Evolutionary conservation across 2,888 invertebrate genomes (phyloP).

Genomic region (Ceramica pisi): DNA sequence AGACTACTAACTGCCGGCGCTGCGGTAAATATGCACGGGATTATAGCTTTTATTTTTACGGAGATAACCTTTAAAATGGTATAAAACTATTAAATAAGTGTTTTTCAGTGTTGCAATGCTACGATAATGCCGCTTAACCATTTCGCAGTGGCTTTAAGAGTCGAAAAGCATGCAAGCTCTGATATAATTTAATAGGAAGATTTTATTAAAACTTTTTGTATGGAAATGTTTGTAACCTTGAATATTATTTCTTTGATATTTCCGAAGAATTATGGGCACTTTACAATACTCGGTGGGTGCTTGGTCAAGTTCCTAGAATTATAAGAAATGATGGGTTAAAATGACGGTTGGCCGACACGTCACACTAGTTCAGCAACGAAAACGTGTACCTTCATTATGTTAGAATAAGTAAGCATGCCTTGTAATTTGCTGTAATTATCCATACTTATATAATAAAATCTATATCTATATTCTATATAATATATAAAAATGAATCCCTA

Average conservation of each 20-base stretch:
- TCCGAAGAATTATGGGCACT: conserved; percentile 4
- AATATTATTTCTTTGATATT: conserved; percentile 30
- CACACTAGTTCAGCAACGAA: not conserved
- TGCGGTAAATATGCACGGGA: conserved; percentile 13
- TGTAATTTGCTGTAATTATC: too few species aligned
- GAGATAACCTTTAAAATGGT: conserved; percentile 24
- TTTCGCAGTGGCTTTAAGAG: conserved; percentile 61
- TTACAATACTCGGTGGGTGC: conserved; percentile 1
- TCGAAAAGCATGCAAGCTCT: conserved; percentile 45
- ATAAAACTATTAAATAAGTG: conserved; percentile 20
- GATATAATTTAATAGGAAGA: conserved; percentile 20
- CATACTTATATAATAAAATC: too few species aligned
- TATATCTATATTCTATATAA: too few species aligned
- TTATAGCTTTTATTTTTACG: conserved; percentile 20
- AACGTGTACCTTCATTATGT: too few species aligned
- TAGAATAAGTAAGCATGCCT: too few species aligned
- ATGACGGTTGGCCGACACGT: not conserved
- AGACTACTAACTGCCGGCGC: conserved; percentile 19
- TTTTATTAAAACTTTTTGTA: conserved; percentile 21
- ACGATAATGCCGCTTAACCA: conserved; percentile 61
- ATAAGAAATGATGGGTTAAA: not conserved
- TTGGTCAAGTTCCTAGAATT: not conserved
- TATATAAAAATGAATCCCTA: too few species aligned
- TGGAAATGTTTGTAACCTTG: conserved; percentile 31
- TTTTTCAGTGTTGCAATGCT: conserved; percentile 48